A percentile compares a stretch with the other conserved stretches of the same genome.
Evolutionary conservation across 2,888 invertebrate species (phyloP).

Genomic region (Leucophora obtusa): DNA sequence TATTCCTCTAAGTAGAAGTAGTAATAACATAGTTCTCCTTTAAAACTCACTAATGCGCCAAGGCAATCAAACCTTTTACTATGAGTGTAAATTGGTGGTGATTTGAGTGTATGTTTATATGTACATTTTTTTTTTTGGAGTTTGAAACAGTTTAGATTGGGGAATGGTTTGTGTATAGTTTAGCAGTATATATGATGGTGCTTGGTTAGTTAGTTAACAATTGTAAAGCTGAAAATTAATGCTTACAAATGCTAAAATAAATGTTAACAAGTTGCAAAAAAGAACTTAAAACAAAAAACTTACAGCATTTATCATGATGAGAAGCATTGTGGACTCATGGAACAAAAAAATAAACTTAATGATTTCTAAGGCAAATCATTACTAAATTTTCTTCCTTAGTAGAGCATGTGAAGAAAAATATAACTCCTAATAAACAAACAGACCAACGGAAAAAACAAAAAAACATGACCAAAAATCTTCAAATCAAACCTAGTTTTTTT

Average conservation of each 20-base stretch:
- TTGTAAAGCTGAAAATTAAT: conserved; percentile 66
- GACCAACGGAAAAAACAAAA: not conserved
- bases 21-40: no score
- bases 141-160: conserved; percentile 40
- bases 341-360: conserved; percentile 27
- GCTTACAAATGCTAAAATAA: conserved; percentile 66
- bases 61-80: no score
- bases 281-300: conserved; percentile 45
- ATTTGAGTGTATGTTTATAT: conserved; percentile 39
- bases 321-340: conserved; percentile 47
- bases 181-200: not conserved
- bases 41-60: no score
- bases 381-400: conserved; percentile 39
- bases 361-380: conserved; percentile 61
- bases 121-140: not conserved
- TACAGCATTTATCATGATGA: conserved; percentile 58
- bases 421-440: conserved; percentile 12
- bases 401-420: conserved; percentile 56
- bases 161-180: conserved; percentile 25
- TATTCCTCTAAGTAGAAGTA: no score
- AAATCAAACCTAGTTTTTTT: conserved; percentile 27
- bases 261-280: conserved; percentile 65
- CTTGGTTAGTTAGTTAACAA: conserved; percentile 44
- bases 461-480: conserved; percentile 41
- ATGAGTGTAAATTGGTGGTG: conserved; percentile 48